phyloP scores from a whole-genome alignment of 1,140 invertebrate species.

The Drosophila nasuta region DNA sequence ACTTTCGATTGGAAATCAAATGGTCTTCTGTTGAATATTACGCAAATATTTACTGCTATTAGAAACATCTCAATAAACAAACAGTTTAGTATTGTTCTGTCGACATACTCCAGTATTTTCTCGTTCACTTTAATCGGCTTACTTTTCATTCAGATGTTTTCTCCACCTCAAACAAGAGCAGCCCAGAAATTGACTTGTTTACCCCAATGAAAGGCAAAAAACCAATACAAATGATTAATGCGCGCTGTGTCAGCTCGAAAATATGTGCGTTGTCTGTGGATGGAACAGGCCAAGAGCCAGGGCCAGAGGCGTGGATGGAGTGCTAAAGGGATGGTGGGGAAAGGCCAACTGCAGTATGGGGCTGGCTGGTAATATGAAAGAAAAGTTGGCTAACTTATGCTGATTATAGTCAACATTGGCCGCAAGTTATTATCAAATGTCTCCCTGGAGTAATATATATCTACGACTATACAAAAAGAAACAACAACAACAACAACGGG shows the following conservation, averaged over 20 bases:
- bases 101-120: conserved; percentile 8
- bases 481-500: conserved; percentile 12
- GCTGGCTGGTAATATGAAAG: conserved; percentile 52
- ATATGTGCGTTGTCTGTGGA: conserved; percentile 66
- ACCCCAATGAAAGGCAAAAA: conserved; percentile 39
- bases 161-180: conserved; percentile 25
- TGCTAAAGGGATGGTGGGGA: background rate
- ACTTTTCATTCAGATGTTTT: conserved; percentile 8
- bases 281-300: conserved; percentile 21
- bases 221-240: conserved; percentile 77
- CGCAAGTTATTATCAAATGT: conserved; percentile 83
- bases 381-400: conserved; percentile 75
- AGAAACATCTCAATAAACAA: conserved; percentile 5
- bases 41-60: background rate
- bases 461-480: conserved; percentile 20
- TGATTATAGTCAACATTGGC: conserved; percentile 76
- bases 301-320: conserved; percentile 38
- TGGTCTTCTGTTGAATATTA: background rate
- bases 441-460: conserved; percentile 80
- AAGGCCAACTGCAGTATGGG: conserved; percentile 39
- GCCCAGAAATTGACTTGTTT: conserved; percentile 73
- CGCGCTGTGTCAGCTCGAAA: conserved; percentile 72
- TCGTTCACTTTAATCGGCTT: conserved; percentile 37
- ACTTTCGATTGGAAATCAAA: background rate
- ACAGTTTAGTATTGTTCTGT: conserved; percentile 17